These are phyloP conservation scores for Oncorhynchus clarkii DNA, from an alignment of 2,113 vertebrate genomes.

Conservation along the genomic window DNA sequence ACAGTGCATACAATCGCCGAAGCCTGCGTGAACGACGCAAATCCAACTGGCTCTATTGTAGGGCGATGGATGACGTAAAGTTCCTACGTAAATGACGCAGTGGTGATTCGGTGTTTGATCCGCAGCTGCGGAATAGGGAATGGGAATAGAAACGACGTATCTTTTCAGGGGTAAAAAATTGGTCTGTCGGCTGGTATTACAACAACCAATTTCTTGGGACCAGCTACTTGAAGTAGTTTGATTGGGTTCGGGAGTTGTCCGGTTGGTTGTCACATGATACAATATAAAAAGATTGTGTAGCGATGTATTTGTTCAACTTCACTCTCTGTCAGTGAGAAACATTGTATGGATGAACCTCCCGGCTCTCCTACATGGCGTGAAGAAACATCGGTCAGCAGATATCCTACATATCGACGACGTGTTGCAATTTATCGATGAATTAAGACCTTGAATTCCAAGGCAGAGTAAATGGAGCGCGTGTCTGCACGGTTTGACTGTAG, in stretches of 20 bases:
- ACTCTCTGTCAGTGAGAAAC: slow-evolving; percentile 11
- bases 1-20: slow-evolving; percentile 22
- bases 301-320: not conserved
- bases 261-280: slow-evolving; percentile 16
- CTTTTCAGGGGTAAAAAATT: slow-evolving; percentile 37
- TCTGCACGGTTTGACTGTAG: not conserved
- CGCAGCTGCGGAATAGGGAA: slow-evolving; percentile 28
- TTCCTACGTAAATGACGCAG: slow-evolving; percentile 19
- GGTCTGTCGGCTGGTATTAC: slow-evolving; percentile 25
- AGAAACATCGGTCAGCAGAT: slow-evolving; percentile 19
- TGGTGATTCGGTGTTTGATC: not conserved
- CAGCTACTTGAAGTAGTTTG: slow-evolving; percentile 23
- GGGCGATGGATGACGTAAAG: slow-evolving; percentile 13
- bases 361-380: slow-evolving; percentile 9
- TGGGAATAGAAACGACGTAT: slow-evolving; percentile 39
- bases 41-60: not conserved
- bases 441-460: not conserved
- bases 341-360: slow-evolving; percentile 25
- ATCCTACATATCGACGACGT: slow-evolving; percentile 54
- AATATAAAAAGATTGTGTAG: not conserved
- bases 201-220: slow-evolving; percentile 44
- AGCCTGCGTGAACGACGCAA: slow-evolving; percentile 55
- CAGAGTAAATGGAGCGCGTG: not conserved
- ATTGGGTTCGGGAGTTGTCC: slow-evolving; percentile 53
- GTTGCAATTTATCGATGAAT: slow-evolving; percentile 41